Conservation (phyloP, 2,113 vertebrate species). For the Suricata suricatta region DNA sequence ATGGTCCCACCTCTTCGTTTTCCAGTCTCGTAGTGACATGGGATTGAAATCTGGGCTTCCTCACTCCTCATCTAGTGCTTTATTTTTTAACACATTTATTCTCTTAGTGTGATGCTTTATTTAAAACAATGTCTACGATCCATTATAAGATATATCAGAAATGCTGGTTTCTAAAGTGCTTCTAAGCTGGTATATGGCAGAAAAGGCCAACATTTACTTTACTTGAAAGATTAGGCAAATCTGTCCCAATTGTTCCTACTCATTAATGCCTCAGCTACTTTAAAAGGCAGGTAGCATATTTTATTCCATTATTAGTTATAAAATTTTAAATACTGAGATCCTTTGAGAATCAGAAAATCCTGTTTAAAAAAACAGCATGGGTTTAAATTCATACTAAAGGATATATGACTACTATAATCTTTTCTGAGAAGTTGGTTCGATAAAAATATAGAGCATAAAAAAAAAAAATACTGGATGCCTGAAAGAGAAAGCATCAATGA, state of each 20-base stretch:
- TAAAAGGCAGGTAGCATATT: constrained; percentile 69
- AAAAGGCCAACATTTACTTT: constrained; percentile 67
- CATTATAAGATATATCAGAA: constrained; percentile 6
- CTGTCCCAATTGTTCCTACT: constrained; percentile 51
- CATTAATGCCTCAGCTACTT: constrained; percentile 58
- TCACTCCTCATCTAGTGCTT: not conserved
- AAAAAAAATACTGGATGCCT: not conserved
- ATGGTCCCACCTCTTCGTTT: not conserved
- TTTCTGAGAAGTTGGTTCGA: constrained; percentile 35
- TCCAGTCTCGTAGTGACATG: not conserved
- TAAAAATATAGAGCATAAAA: not conserved
- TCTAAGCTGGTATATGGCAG: not conserved
- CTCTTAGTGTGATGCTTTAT: not conserved
- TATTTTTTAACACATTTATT: not conserved
- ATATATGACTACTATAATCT: not conserved
- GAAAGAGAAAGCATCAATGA: not conserved
- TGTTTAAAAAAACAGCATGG: constrained; percentile 27
- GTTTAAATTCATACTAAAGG: constrained; percentile 61
- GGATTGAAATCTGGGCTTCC: not conserved
- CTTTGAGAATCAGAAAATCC: constrained; percentile 48
- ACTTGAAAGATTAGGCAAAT: constrained; percentile 69
- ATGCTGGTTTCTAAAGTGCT: constrained; percentile 19
- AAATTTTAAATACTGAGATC: constrained; percentile 67
- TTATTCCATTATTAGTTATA: constrained; percentile 65
- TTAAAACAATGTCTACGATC: constrained; percentile 38